Conservation (phyloP, 2,113 vertebrate genomes). For the Hemichromis elongatus region DNA sequence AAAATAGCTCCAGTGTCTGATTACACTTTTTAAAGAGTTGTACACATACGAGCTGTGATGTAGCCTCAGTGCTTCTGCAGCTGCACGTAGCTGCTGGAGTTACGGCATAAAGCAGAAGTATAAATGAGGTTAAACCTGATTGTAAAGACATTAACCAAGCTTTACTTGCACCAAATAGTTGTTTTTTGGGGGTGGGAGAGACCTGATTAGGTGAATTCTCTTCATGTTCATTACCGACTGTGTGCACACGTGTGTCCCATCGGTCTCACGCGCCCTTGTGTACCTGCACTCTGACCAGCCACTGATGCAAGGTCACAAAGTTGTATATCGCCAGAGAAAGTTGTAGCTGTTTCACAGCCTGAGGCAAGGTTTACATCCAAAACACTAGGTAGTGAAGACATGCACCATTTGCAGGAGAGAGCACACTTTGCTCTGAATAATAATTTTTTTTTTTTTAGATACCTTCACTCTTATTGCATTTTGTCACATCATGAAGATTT, state of each 20-base stretch:
- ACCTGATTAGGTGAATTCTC: neutral
- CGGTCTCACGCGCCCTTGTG: neutral
- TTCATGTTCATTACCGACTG: neutral
- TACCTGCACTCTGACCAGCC: constrained; percentile 13
- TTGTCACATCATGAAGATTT: constrained; percentile 24
- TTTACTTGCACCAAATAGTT: neutral
- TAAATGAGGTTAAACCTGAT: neutral
- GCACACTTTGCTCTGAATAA: neutral
- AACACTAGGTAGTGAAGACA: neutral
- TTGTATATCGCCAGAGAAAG: neutral
- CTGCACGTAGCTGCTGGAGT: neutral
- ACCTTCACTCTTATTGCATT: neutral
- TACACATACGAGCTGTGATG: neutral
- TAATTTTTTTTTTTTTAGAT: neutral
- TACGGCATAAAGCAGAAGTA: neutral
- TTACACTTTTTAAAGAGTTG: neutral
- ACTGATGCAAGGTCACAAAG: neutral
- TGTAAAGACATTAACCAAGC: neutral
- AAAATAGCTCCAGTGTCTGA: neutral
- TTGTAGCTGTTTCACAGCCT: neutral
- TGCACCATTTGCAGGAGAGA: neutral
- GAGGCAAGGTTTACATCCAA: neutral
- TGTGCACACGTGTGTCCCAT: constrained; percentile 5
- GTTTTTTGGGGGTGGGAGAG: neutral
- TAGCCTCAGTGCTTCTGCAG: neutral